These are phyloP conservation scores for Caenorhabditis afra DNA, from an alignment of 2,888 invertebrate genomes.

Conservation along the genomic window DNA sequence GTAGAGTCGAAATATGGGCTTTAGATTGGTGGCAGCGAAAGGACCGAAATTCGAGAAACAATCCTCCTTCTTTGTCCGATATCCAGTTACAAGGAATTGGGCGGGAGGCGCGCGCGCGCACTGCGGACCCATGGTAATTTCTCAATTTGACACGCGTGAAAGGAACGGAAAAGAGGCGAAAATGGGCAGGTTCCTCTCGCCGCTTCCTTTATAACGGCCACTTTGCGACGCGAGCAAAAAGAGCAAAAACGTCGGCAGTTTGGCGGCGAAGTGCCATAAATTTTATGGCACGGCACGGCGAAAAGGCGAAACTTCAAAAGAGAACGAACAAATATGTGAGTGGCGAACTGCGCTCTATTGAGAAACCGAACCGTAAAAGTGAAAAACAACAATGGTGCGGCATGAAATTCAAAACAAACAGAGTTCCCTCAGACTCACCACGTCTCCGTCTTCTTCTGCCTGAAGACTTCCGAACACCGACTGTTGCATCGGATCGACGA, in stretches of 20 bases:
- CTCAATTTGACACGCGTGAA: constrained; percentile 45
- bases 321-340: too few relatives aligned
- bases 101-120: too few relatives aligned
- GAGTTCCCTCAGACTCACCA: constrained; percentile 41
- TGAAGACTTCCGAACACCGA: constrained; percentile 59
- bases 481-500: constrained; percentile 63
- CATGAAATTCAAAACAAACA: background rate
- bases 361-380: too few relatives aligned
- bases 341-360: too few relatives aligned
- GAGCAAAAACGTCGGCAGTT: too few relatives aligned
- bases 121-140: background rate
- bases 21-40: too few relatives aligned
- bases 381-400: too few relatives aligned
- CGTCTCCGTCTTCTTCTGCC: constrained; percentile 56
- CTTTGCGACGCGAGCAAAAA: too few relatives aligned
- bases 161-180: constrained; percentile 7
- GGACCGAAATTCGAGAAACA: constrained; percentile 45
- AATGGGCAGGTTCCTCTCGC: constrained; percentile 5
- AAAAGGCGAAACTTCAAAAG: too few relatives aligned
- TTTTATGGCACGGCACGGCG: too few relatives aligned
- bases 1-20: constrained; percentile 4
- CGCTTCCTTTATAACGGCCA: background rate
- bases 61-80: background rate
- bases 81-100: constrained; percentile 37
- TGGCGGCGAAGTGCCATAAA: too few relatives aligned